Base-by-base conservation (phyloP, 2,797 vertebrate genomes). In the Eleutherodactylus coqui region DNA sequence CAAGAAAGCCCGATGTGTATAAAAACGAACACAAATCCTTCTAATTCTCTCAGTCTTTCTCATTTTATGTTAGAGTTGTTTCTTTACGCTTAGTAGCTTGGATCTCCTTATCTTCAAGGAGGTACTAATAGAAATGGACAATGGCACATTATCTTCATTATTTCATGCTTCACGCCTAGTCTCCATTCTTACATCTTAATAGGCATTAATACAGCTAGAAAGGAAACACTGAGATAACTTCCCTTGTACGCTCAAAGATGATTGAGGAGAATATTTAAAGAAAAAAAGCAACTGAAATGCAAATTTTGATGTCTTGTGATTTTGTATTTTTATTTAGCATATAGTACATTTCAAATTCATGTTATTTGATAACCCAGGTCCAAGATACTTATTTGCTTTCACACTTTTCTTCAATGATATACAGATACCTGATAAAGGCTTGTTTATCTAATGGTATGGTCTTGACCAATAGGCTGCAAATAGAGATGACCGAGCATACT, bases 1-100 rank as follows among this genome's bases (percentile, higher is more conserved):
- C 53, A 85, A 79, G 82, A 87, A 91, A 90, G 85, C 87, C 55
- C 76, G 38, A 69, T 2, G 75, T 88, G 14, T 62, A 62, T 83
- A 90, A 84, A 90, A 85, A 75, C 24, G 21, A 69, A 51, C 55
- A 77, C 72, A 82, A 53, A 55, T 85, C 47, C 69, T 69, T 86
- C 81, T 88, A 75, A 32, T 75, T 69, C 27, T 67, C 32, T 43
- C 6, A 8, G 81, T 82, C 87, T 89, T 73, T 69, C 75, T 88
- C 81, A 69, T 43, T 47, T 38, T 36, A 79, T 77, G 24, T 53
- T 81, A 88, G 24, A 55, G 64, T 38, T 2, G 47, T 62, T 83
- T 70, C 86, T 90, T 87, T 76, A 72, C 81, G 34, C 64, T 75
- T 79, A 34, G 32, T 58, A 72, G 53, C 69, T 69, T 75, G 32